Conservation (phyloP, 2,888 invertebrate species). For the Trachelus stipa region DNA sequence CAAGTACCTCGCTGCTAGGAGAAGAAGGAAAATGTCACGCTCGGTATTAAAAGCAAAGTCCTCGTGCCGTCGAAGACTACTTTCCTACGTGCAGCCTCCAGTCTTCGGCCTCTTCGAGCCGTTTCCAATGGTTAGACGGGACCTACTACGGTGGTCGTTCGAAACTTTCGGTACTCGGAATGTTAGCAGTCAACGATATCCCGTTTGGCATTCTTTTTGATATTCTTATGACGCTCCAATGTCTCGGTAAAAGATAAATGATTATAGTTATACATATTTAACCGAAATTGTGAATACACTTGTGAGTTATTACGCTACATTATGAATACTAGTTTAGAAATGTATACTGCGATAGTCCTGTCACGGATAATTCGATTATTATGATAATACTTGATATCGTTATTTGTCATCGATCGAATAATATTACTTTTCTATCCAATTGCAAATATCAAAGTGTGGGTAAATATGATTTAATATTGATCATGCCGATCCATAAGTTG, state of each 20-base stretch:
- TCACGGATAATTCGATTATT: no score
- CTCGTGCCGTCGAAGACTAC: conserved; percentile 29
- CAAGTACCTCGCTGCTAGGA: neutral
- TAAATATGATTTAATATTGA: neutral
- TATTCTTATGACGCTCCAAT: neutral
- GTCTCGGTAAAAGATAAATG: neutral
- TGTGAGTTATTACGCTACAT: neutral
- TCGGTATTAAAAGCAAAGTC: conserved; percentile 32
- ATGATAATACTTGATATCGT: no score
- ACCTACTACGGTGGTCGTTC: neutral
- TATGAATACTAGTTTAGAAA: neutral
- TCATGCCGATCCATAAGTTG: neutral
- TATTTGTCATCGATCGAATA: neutral
- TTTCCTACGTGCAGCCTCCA: conserved; percentile 7
- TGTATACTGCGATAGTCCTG: neutral
- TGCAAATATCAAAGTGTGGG: neutral
- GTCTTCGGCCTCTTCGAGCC: neutral
- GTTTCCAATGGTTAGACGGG: neutral
- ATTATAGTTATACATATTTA: neutral
- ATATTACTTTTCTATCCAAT: neutral
- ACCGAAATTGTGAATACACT: neutral
- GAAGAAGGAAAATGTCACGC: conserved; percentile 33
- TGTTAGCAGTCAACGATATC: neutral
- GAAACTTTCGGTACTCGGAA: neutral
- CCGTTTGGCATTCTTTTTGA: neutral